These are phyloP conservation scores for Drosophila anceps DNA, from an alignment of 2,888 invertebrate species.

Conservation along the genomic window DNA sequence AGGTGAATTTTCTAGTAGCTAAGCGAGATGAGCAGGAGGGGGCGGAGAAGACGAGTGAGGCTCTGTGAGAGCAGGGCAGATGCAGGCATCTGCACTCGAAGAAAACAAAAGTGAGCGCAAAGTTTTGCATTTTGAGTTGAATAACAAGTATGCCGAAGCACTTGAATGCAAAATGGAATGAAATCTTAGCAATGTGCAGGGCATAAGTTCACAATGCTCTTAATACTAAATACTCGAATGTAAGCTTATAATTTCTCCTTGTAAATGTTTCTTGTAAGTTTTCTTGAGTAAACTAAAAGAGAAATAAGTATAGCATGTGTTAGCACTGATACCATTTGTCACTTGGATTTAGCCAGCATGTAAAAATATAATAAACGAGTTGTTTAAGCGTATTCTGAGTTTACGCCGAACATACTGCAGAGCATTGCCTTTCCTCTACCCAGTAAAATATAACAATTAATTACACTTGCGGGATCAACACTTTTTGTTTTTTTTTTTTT, in stretches of 20 bases:
- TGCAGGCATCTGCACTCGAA: slow-evolving; percentile 3
- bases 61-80: background rate
- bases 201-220: background rate
- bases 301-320: too few relatives aligned
- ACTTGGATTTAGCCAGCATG: too few relatives aligned
- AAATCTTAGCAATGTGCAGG: background rate
- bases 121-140: slow-evolving; percentile 1
- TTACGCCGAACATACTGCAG: too few relatives aligned
- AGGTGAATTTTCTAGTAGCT: slow-evolving; percentile 51
- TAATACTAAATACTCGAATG: background rate
- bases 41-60: background rate
- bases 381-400: too few relatives aligned
- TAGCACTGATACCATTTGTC: too few relatives aligned
- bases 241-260: background rate
- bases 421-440: too few relatives aligned
- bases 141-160: slow-evolving; percentile 1
- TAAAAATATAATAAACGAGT: too few relatives aligned
- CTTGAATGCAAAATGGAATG: slow-evolving; percentile 1
- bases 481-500: too few relatives aligned
- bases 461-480: too few relatives aligned
- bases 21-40: background rate
- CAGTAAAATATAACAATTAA: too few relatives aligned
- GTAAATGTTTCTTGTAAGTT: too few relatives aligned
- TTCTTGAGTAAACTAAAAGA: too few relatives aligned
- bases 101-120: slow-evolving; percentile 13